Conservation (phyloP, 2,888 invertebrate genomes). For the Apomyelois bistriatella region DNA sequence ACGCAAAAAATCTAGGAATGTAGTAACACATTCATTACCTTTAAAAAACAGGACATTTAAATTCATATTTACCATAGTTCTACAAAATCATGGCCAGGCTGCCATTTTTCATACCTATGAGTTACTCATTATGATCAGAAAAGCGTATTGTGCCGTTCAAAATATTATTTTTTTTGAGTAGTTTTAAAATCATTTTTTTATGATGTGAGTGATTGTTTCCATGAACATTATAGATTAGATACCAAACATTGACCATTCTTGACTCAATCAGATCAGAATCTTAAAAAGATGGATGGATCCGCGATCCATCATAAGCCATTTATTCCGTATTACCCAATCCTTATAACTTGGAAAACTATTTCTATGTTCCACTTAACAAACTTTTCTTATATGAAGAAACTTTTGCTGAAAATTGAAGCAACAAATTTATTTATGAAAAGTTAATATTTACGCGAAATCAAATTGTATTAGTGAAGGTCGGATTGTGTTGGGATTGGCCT, state of each 20-base stretch:
- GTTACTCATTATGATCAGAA: no score
- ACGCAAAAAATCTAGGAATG: no score
- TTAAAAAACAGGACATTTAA: no score
- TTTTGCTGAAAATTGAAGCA: neutral
- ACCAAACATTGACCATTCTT: slow-evolving; percentile 7
- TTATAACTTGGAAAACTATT: slow-evolving; percentile 1
- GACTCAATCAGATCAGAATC: slow-evolving; percentile 12
- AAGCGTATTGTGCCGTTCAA: no score
- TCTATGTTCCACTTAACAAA: neutral
- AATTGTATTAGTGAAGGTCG: neutral
- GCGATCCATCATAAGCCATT: slow-evolving; percentile 14
- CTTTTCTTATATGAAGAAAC: neutral
- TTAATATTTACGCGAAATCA: neutral
- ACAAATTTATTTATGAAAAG: neutral
- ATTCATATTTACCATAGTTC: no score
- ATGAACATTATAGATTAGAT: neutral
- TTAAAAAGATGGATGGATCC: slow-evolving; percentile 11
- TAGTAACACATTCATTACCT: no score
- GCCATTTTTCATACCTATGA: no score
- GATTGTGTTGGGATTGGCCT: no score
- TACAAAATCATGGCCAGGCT: no score
- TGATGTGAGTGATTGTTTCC: neutral
- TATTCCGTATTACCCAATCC: slow-evolving; percentile 5
- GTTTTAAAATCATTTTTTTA: neutral
- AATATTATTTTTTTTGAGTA: no score